Base-by-base conservation (phyloP, 2,888 invertebrate genomes). In the Drosophila monieri region DNA sequence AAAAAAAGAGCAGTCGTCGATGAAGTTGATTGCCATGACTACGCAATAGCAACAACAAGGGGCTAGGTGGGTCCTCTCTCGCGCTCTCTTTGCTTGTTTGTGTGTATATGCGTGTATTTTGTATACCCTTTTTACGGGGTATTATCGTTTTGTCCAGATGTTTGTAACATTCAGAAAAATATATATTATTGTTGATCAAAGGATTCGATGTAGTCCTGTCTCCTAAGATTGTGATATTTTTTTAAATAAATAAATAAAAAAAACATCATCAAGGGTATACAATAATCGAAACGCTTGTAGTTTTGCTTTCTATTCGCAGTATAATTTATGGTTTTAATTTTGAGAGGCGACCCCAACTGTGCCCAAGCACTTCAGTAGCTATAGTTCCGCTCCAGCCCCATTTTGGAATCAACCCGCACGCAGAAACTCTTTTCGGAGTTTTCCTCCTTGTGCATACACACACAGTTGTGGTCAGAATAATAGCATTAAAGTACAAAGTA, bases 1-100 rank as follows among this genome's bases (percentile, higher is more conserved):
- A 39, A 51, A 65, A 74, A 74, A 84, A 83, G 84, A 86, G 80
- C 76, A 80, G 60, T 77, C 73, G 70, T 66, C 73, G 73, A 69
- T 66, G 67, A 84, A 73, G 87, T 84, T 59, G 72, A 74, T 81
- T 76, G 73, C 85, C 81, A 81, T 87, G 81, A 87, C 81, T 86
- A 81, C 81, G 81, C 87, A 81, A 85, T 81, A 78, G 85, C 73
- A 86, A 84, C 80, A 84, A 86, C 87, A 84, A 84, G 76, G 43
- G 21, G 49, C 49, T 67, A 67, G 69, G 69, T 70, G 71, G 73
- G 71, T 65, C 73, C 59, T 48, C 64, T 53, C 21, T 35, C 32
- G 30, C 27, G 18, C 53, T 62, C 47, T 70, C 57, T 43, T 47
- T 48, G 39, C 51, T 41, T 47, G 66, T 54, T 47, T 75, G 30